Evolutionary conservation across 1,140 invertebrate genomes (phyloP), one percentile per base, ranked within the genome.

Genomic region (Saccostrea cuccullata): DNA sequence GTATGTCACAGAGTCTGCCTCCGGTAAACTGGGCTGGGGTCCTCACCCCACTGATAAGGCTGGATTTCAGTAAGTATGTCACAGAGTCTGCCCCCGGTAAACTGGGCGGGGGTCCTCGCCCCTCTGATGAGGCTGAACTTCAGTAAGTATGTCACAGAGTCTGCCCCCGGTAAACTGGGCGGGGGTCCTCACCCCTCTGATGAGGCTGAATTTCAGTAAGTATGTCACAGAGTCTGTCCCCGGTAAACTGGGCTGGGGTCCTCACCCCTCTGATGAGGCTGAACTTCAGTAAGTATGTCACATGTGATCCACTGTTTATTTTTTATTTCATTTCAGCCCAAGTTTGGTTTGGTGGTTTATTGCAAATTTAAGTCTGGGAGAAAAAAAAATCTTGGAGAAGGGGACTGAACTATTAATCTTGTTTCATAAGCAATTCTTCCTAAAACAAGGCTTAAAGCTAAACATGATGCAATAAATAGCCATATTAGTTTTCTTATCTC

Each of bases 121-220:
- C 30, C 12, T 30, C 55, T 85, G 8, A 47, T 83, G 15, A 56
- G 82, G 40, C n/a, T 9, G n/a, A 47, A 20, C 40, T 55, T 83
- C 55, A 82, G 77, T 82, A 82, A 47, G 30, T 70, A n/a, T 20
- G 1, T 70, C 64, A 70, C 64, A 20, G n/a, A n/a, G n/a, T n/a
- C n/a, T 94, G 83, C 93, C 93, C 36, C 93, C 93, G 84, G 58
- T 94, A 58, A 94, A 93, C 87, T 94, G 93, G 93, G 90, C 92
- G 30, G 90, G 91, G 82, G 36, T 94, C 47, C 89, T 94, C 9
- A 92, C 93, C 70, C 92, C 93, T 40, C 67, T 93, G 20, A 83
- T 83, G 40, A 56, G 82, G 36, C 5, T 20, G 20, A 83, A 47
- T 8, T 83, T 83, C 55, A 83, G 82, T 83, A 83, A 56, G 40